Percentiles rank a stretch among this genome's conserved stretches.
phyloP scores from a whole-genome alignment of 2,888 invertebrate species.

The Thecocarcelia acutangulata region DNA sequence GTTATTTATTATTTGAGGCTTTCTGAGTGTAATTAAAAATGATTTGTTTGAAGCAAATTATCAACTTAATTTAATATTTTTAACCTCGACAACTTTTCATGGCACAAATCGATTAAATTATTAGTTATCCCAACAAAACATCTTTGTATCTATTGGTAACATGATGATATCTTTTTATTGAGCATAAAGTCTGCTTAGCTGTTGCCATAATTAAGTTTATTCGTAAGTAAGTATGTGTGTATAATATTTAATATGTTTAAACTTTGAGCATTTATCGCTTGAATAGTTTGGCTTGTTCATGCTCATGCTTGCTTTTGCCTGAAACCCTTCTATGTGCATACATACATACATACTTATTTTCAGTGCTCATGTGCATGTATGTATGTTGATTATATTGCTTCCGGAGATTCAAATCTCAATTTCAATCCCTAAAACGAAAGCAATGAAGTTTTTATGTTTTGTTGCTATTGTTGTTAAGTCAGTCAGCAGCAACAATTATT shows the following conservation, averaged over 20 bases:
- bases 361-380: slow-evolving; percentile 35
- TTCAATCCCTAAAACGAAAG: slow-evolving; percentile 70
- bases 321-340: slow-evolving; percentile 28
- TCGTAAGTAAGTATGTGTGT: not conserved
- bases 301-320: slow-evolving; percentile 34
- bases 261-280: slow-evolving; percentile 53
- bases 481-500: slow-evolving; percentile 73
- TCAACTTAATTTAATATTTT: slow-evolving; percentile 39
- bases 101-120: slow-evolving; percentile 51
- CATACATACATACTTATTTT: not conserved
- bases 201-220: slow-evolving; percentile 44
- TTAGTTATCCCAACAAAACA: slow-evolving; percentile 28
- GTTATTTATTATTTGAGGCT: slow-evolving; percentile 10
- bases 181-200: not conserved
- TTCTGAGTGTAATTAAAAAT: slow-evolving; percentile 55
- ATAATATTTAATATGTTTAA: too few species aligned
- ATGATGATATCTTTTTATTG: slow-evolving; percentile 47
- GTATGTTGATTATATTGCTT: slow-evolving; percentile 74
- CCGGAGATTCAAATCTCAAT: slow-evolving; percentile 76
- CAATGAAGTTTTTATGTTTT: slow-evolving; percentile 39
- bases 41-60: slow-evolving; percentile 52
- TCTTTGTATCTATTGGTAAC: slow-evolving; percentile 46
- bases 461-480: slow-evolving; percentile 58
- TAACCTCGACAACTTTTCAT: slow-evolving; percentile 1
- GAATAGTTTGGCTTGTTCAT: slow-evolving; percentile 37